Evolutionary conservation across 1,140 invertebrate species (phyloP), one percentile per base, ranked within the genome.

Genomic region (Rhizoglyphus robini): DNA sequence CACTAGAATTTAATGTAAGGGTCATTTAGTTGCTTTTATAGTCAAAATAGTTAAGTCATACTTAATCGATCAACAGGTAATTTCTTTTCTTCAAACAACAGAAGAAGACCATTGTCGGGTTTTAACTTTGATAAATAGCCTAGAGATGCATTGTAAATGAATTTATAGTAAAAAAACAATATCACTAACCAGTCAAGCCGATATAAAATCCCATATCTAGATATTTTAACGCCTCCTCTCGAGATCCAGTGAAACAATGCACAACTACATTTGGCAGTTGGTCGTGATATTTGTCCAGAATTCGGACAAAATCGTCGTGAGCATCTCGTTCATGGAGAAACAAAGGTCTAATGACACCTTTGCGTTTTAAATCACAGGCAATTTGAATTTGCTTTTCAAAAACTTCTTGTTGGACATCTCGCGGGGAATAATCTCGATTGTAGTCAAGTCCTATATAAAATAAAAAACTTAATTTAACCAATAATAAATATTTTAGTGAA

Each of bases 121-220:
- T 91, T 94, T 72, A 95, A 91, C 79, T 94, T 92, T 78, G 88
- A 91, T n/a, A 92, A 76, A 74, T 88, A 91, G 20, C 89, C 88
- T 80, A 73, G 18, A 69, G 51, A 31, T 30, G 11, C 18, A 59
- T 48, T 65, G 11, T 8, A 15, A 36, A n/a, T 48, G 15, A 67
- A 3, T 66, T 1, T 3, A 68, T 8, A 23, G 2, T 18, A 34
- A n/a, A 66, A 31, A 18, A 63, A 61, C 32, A 1, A 25, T 20
- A 20, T 36, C 30, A 46, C 51, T 62, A 73, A 84, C 86, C 86
- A 67, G 88, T 90, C 63, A 92, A 80, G 61, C 88, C 88, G 69
- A 92, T 80, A 74, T 95, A 93, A 76, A 86, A 88, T 4, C 89
- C 90, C 71, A 86, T 81, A 68, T 90, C 81, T n/a, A 96, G 77